Evolutionary conservation across 2,888 invertebrate genomes (phyloP), one percentile per base, ranked within the genome.

Genomic region (Aquatica leii): DNA sequence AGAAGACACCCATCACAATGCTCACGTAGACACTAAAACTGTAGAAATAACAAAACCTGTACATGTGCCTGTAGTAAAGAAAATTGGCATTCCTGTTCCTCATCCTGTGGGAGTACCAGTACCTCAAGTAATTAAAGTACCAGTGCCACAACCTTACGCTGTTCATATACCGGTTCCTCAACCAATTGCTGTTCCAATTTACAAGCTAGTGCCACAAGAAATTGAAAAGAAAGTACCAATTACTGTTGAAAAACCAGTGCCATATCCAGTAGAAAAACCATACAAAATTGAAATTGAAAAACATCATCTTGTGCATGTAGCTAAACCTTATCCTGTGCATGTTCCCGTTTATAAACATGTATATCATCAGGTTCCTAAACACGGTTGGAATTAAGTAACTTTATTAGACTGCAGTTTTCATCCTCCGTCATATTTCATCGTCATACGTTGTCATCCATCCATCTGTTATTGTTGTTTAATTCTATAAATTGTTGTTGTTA

Each of bases 241-340:
- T 80, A 88, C 89, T 1, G 90, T 91, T 2, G 90, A 91, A 76
- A 90, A 89, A 75, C 88, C 89, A 17, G 86, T 88, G 17, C 88
- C 88, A 15, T 88, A 90, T 73, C 88, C 89, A 70, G 86, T 91
- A 1, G 89, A 90, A 75, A 90, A 87, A 76, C 91, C 90, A 3
- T 90, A 90, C 84, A 90, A 90, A 71, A 89, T 91, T 3, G 88
- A 89, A 79, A 89, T 91, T 21, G 87, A 91, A 69, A 91, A 90
- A 82, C 90, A 87, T 76, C 88, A 91, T 50, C 89, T 88, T 77
- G 87, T 90, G 46, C 72, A 79, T 62, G 74, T 81, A 12, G 87
- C 88, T 73, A 89, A 89, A 76, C 90, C 90, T 4, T 90, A 90
- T 81, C 89, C 90, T 59, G 90, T 91, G 71, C 90, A 90, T 71